These are phyloP conservation scores for Acrobasis consociella DNA, from an alignment of 2,888 invertebrate species.

Conservation along the genomic window DNA sequence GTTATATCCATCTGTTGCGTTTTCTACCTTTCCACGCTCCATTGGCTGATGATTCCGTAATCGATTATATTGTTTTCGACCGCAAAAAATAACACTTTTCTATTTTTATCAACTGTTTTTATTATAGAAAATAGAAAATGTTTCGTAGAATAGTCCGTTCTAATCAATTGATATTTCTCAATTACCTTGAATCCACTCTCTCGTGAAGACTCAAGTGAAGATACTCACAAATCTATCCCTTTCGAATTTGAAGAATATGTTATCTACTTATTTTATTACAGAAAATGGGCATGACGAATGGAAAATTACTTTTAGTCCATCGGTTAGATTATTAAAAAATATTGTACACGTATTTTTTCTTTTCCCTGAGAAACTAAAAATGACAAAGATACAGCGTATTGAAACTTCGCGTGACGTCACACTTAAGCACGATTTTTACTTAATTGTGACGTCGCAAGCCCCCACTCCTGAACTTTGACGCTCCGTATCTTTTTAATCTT, in stretches of 20 bases:
- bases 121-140: background rate
- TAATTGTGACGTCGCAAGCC: too few relatives aligned
- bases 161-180: background rate
- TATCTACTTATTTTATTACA: too few relatives aligned
- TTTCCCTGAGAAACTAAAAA: too few relatives aligned
- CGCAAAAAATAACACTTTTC: constrained; percentile 34
- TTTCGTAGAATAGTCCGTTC: background rate
- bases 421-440: too few relatives aligned
- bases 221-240: background rate
- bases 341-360: too few relatives aligned
- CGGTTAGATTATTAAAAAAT: too few relatives aligned
- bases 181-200: background rate
- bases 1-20: constrained; percentile 26
- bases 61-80: constrained; percentile 60
- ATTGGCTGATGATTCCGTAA: constrained; percentile 62
- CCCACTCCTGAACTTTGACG: too few relatives aligned
- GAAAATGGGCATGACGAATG: too few relatives aligned
- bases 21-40: constrained; percentile 55
- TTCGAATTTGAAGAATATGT: background rate
- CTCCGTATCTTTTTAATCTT: too few relatives aligned
- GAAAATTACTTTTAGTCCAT: too few relatives aligned
- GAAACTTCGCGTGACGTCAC: too few relatives aligned
- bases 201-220: constrained; percentile 8
- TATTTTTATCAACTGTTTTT: background rate
- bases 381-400: too few relatives aligned